phyloP scores from a whole-genome alignment of 2,113 vertebrate species.

The Bombycilla garrulus region DNA sequence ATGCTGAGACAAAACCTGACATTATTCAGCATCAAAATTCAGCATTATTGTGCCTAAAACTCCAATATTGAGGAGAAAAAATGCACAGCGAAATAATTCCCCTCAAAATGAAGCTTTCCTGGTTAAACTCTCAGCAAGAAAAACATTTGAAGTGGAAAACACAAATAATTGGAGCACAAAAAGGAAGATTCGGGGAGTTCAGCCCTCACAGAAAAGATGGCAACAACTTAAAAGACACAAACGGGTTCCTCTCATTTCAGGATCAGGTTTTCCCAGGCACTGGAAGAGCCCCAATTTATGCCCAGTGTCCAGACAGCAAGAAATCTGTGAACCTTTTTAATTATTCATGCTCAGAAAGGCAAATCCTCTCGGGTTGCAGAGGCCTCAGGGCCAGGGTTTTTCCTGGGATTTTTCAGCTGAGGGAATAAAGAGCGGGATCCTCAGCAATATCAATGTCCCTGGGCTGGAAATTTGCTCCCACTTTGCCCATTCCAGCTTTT shows the following conservation, averaged over 20 bases:
- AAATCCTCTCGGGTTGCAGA: constrained; percentile 38
- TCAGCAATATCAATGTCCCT: neutral
- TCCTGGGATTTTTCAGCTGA: neutral
- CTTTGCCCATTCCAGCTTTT: neutral
- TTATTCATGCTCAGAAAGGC: constrained; percentile 36
- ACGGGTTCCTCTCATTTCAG: neutral
- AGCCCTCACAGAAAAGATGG: neutral
- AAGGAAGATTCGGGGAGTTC: rapidly evolving
- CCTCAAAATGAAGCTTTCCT: neutral
- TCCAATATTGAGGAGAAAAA: neutral
- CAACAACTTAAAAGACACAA: neutral
- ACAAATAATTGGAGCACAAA: neutral
- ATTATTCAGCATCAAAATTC: neutral
- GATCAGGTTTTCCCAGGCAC: constrained; percentile 24
- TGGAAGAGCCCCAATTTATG: neutral
- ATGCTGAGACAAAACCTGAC: neutral
- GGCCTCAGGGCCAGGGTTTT: neutral
- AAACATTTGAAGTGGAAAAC: neutral
- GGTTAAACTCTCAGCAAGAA: neutral
- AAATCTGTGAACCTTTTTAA: constrained; percentile 45
- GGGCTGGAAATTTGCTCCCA: neutral
- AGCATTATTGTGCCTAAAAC: neutral
- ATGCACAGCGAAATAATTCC: neutral
- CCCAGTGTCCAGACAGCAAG: constrained; percentile 33
- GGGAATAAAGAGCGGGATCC: neutral